phyloP scores from a whole-genome alignment of 2,113 vertebrate species.

The Stigmatopora argus region DNA sequence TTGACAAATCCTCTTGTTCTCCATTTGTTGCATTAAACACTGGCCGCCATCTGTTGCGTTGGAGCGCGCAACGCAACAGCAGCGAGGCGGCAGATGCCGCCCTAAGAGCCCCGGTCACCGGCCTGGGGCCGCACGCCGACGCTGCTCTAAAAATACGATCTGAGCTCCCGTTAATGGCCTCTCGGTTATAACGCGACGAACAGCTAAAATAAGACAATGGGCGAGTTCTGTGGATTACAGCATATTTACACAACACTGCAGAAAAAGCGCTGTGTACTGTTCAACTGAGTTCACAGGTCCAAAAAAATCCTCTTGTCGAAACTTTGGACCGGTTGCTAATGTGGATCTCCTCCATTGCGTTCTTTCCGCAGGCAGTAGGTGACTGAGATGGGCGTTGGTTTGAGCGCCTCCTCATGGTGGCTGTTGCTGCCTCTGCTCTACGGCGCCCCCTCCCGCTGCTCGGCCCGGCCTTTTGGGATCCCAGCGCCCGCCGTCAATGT shows the following conservation, averaged over 20 bases:
- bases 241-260: slow-evolving; percentile 42
- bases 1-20: slow-evolving; percentile 63
- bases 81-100: slow-evolving; percentile 58
- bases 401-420: slow-evolving; percentile 79
- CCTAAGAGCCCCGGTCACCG: slow-evolving; percentile 45
- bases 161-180: slow-evolving; percentile 43
- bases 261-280: neutral
- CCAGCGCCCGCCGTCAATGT: slow-evolving; percentile 70
- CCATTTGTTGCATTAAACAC: slow-evolving; percentile 67
- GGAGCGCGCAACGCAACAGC: slow-evolving; percentile 41
- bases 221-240: slow-evolving; percentile 26
- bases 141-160: slow-evolving; percentile 53
- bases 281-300: neutral
- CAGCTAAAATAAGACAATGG: slow-evolving; percentile 34
- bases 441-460: slow-evolving; percentile 60
- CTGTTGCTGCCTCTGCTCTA: slow-evolving; percentile 49
- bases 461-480: slow-evolving; percentile 61
- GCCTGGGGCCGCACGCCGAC: slow-evolving; percentile 27
- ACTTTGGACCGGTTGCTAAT: slow-evolving; percentile 12
- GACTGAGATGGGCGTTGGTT: slow-evolving; percentile 87
- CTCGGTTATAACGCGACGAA: slow-evolving; percentile 17
- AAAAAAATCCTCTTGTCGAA: neutral
- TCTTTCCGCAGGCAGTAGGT: slow-evolving; percentile 71
- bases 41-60: slow-evolving; percentile 69
- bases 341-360: neutral